Percentiles rank a stretch among this genome's conserved stretches.
Evolutionary conservation across 2,113 vertebrate species (phyloP).

Genomic region (Austrofundulus limnaeus): DNA sequence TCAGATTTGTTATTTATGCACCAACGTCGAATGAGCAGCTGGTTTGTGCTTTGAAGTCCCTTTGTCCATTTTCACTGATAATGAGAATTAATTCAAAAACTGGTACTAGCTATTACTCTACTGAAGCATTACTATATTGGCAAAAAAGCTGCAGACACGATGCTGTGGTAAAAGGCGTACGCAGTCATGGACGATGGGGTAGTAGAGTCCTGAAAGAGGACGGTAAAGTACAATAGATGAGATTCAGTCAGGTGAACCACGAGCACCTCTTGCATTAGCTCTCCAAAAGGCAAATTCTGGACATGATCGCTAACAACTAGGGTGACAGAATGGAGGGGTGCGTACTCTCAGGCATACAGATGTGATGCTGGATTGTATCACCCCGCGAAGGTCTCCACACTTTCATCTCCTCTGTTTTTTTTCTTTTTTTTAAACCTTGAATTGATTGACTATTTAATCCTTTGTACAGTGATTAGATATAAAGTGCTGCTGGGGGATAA

Average conservation of each 20-base stretch:
- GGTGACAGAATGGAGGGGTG: conserved; percentile 84
- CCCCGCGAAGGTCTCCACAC: conserved; percentile 79
- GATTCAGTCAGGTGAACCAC: conserved; percentile 84
- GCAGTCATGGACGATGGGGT: conserved; percentile 86
- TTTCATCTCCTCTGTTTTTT: conserved; percentile 47
- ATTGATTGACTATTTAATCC: conserved; percentile 80
- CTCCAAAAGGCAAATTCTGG: conserved; percentile 91
- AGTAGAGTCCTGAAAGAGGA: conserved; percentile 84
- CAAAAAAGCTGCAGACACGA: conserved; percentile 98
- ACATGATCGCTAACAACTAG: conserved; percentile 91
- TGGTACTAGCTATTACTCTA: conserved; percentile 98
- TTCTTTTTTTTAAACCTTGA: conserved; percentile 59
- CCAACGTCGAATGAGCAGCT: conserved; percentile 95
- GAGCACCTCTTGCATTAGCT: conserved; percentile 93
- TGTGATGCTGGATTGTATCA: conserved; percentile 80
- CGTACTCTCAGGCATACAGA: conserved; percentile 81
- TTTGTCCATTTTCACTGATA: conserved; percentile 91
- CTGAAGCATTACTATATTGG: conserved; percentile 98
- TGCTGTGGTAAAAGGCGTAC: conserved; percentile 91
- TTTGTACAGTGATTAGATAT: conserved; percentile 98
- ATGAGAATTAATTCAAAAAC: conserved; percentile 94
- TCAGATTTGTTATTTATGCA: conserved; percentile 91
- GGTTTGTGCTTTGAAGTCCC: conserved; percentile 98
- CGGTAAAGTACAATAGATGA: conserved; percentile 88
- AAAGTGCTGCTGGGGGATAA: conserved; percentile 99